Evolutionary conservation across 2,888 invertebrate species (phyloP).

Genomic region (Mythimna pallens): DNA sequence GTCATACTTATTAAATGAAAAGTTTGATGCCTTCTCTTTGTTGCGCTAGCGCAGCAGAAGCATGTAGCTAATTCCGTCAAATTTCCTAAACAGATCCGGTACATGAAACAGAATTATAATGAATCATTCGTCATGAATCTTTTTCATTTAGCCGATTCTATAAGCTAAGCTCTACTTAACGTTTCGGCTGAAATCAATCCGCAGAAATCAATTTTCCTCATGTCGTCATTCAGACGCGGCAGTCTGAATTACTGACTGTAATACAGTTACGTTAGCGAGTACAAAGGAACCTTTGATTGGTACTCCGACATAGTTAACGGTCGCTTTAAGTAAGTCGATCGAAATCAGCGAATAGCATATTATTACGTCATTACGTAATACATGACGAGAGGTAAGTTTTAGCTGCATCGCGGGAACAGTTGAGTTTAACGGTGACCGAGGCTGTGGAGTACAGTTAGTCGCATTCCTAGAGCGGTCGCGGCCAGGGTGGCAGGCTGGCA

Average conservation of each 20-base stretch:
- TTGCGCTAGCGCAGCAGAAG: conserved; percentile 19
- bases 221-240: conserved; percentile 22
- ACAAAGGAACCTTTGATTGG: conserved; percentile 58
- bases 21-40: conserved; percentile 45
- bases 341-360: conserved; percentile 70
- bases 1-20: conserved; percentile 59
- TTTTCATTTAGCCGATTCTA: background rate
- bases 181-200: conserved; percentile 15
- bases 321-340: conserved; percentile 53
- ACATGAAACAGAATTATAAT: background rate
- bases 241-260: conserved; percentile 38
- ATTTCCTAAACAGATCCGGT: conserved; percentile 4
- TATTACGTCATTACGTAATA: conserved; percentile 76
- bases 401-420: conserved; percentile 78
- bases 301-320: conserved; percentile 48
- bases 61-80: conserved; percentile 3
- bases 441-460: conserved; percentile 85
- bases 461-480: conserved; percentile 84
- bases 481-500: conserved; percentile 75
- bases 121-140: background rate
- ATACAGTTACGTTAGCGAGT: conserved; percentile 30
- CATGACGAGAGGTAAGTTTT: conserved; percentile 73
- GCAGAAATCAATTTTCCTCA: conserved; percentile 32
- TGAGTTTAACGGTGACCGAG: conserved; percentile 85
- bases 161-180: conserved; percentile 7